Evolutionary conservation across 2,797 vertebrate species (phyloP), one percentile per base, ranked within the genome.

Genomic region (Emydoidea blandingii): DNA sequence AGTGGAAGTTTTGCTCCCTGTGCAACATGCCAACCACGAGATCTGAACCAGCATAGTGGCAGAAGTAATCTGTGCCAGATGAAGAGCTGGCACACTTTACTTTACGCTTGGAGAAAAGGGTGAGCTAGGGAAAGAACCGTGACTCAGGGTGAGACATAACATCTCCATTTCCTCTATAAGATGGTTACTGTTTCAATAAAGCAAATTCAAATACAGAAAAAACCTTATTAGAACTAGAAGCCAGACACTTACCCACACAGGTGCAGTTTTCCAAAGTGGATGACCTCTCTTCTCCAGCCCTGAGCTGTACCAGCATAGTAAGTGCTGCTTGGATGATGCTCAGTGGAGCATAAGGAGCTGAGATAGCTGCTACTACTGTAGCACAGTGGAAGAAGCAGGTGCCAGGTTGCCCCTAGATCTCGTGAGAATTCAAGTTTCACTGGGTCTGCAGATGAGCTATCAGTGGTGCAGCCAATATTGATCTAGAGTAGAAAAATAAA

Each of bases 391-490:
- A 99, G 99, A 97, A 99, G 98, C 78, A 99, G 98, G 97, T 99
- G 99, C 99, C 99, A 99, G 0, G 99, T 99, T 2, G 99, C 99
- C n/a, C 99, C 99, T 68, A 99, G 99, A 97, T 99, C 99, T 81
- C 99, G 97, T 1, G 99, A 99, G 97, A 99, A 99, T 97, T 99
- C 99, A 90, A 99, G 94, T 87, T 98, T 99, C 85, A 99, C 99
- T 0, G 99, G 99, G 86, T 99, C 98, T 1, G 98, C 97, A 15
- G 99, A 99, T 23, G 99, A 99, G 97, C 99, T 99, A 80, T 99
- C 99, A 1, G 98, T 98, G 54, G 99, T 99, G 98, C 99, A 99
- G 92, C 99, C 99, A 1, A 99, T 98, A 37, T 99, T 99, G 95
- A 99, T 99, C 99, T 99, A 96, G 44, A 62, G 56, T 19, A 92